A percentile compares a stretch with the other conserved stretches of the same genome.
These are phyloP conservation scores for Drosophila repletoides DNA, from an alignment of 1,140 invertebrate species.

Conservation along the genomic window DNA sequence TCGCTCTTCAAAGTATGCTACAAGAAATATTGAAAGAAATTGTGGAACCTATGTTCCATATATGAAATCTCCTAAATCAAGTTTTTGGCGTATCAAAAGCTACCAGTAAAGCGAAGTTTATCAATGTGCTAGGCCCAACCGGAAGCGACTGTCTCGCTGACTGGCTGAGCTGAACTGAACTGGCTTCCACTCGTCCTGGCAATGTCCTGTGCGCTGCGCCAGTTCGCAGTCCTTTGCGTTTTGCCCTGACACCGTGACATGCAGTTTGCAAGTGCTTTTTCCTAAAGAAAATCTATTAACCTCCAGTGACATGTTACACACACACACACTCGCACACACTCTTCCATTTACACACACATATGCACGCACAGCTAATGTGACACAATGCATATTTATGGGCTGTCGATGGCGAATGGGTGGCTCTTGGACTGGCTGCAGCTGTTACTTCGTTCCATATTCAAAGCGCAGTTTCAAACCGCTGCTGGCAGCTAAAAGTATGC, in stretches of 20 bases:
- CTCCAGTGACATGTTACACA: conserved; percentile 66
- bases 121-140: conserved; percentile 26
- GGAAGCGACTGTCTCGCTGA: conserved; percentile 24
- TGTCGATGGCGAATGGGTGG: conserved; percentile 18
- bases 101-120: conserved; percentile 30
- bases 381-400: conserved; percentile 79
- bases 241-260: conserved; percentile 59
- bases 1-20: too few species aligned
- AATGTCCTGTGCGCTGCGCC: neutral
- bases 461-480: conserved; percentile 17
- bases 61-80: conserved; percentile 25
- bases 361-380: conserved; percentile 54
- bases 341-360: conserved; percentile 5
- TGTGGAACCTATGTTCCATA: too few species aligned
- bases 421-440: neutral
- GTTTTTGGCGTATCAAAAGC: conserved; percentile 12
- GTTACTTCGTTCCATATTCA: neutral
- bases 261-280: conserved; percentile 51
- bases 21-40: neutral
- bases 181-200: too few species aligned
- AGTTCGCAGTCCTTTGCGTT: conserved; percentile 20
- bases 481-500: conserved; percentile 39
- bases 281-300: conserved; percentile 80
- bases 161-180: too few species aligned
- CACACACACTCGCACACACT: neutral